Conservation (phyloP, 1,140 invertebrate genomes). For the Drosophila oshimai region DNA sequence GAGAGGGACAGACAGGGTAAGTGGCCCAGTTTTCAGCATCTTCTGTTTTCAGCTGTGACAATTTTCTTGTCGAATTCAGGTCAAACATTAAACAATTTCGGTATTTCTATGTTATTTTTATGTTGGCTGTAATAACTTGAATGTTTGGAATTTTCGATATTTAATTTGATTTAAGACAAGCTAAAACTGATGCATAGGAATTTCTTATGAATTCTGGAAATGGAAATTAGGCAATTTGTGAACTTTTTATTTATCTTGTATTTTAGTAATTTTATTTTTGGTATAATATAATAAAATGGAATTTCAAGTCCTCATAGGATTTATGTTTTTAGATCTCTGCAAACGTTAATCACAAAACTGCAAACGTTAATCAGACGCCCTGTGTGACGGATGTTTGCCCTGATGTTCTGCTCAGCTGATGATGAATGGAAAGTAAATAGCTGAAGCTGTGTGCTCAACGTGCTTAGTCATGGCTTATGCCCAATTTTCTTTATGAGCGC, state of each 20-base stretch:
- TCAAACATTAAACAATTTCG: conserved; percentile 30
- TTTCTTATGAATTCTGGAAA: not conserved
- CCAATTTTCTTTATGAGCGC: conserved; percentile 49
- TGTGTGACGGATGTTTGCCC: conserved; percentile 48
- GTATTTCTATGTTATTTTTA: conserved; percentile 31
- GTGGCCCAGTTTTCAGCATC: conserved; percentile 56
- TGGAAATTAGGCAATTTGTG: not conserved
- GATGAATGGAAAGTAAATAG: conserved; percentile 16
- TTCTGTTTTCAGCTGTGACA: conserved; percentile 40
- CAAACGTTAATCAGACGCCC: conserved; percentile 60
- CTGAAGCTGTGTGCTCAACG: conserved; percentile 18
- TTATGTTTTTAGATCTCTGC: not conserved
- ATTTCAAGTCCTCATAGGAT: not conserved
- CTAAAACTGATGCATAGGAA: not conserved
- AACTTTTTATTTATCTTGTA: not conserved
- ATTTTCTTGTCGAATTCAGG: conserved; percentile 57
- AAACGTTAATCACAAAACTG: conserved; percentile 16
- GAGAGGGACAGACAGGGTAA: conserved; percentile 26
- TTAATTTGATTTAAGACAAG: conserved; percentile 12
- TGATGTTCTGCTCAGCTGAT: conserved; percentile 48
- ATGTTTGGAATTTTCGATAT: conserved; percentile 6
- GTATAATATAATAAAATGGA: too few species aligned
- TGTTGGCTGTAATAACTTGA: conserved; percentile 16
- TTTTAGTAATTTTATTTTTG: conserved; percentile 1
- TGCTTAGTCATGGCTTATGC: conserved; percentile 52